Evolutionary conservation across 2,888 invertebrate genomes (phyloP).

Genomic region (Charanyca ferruginea): DNA sequence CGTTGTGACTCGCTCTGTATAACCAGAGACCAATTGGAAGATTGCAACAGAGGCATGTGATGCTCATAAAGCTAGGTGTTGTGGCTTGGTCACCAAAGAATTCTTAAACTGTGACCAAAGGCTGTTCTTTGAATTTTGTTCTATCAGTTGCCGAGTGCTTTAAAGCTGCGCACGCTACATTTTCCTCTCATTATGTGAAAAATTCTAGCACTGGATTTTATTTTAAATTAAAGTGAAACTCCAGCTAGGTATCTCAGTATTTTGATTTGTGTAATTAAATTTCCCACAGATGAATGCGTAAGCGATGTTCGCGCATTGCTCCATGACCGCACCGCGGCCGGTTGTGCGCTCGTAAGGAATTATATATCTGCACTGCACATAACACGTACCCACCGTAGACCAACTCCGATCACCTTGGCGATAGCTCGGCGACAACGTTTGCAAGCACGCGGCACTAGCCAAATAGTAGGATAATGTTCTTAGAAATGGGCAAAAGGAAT

Average conservation of each 20-base stretch:
- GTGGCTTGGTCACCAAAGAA: neutral
- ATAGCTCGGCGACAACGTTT: conserved; percentile 40
- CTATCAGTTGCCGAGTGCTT: neutral
- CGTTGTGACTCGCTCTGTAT: conserved; percentile 9
- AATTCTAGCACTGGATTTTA: neutral
- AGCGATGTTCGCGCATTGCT: conserved; percentile 14
- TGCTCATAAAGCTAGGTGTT: neutral
- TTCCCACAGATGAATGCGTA: conserved; percentile 17
- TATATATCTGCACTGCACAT: conserved; percentile 28
- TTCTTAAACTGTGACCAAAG: neutral
- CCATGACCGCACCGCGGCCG: conserved; percentile 2
- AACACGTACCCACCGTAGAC: conserved; percentile 11
- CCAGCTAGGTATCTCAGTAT: neutral
- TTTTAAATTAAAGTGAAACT: neutral
- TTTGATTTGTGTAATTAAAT: conserved; percentile 11
- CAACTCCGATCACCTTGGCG: conserved; percentile 37
- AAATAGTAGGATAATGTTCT: conserved; percentile 13
- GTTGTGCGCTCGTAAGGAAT: conserved; percentile 3
- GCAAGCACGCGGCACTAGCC: neutral
- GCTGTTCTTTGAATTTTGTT: neutral
- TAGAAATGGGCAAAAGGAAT: conserved; percentile 1
- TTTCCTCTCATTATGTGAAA: neutral
- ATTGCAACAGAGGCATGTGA: neutral
- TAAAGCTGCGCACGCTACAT: neutral
- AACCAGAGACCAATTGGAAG: conserved; percentile 7